Evolutionary conservation across 30 jellyfish, hydroid and myxozoan species (phyloP), one percentile per base, ranked within the genome.

Genomic region (Catostylus mosaicus): DNA sequence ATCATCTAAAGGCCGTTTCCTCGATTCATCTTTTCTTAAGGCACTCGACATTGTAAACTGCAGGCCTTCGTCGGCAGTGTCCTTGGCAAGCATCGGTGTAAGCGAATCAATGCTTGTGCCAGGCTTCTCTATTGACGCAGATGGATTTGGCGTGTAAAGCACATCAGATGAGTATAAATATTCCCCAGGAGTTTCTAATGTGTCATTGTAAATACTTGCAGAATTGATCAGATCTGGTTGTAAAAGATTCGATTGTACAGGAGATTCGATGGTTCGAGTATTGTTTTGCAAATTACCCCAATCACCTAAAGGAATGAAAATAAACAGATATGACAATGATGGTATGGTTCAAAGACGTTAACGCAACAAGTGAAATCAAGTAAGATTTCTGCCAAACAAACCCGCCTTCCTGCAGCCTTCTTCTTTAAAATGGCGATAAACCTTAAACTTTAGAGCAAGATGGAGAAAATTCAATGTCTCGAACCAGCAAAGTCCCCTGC

Each of bases 91-190:
- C 88, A 77, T 34, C 46, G 88, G 48, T 7, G 67, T 36, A 1
- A 60, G 11, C 16, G 30, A 19, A 29, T 77, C 78, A 24, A 57
- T 19, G 1, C 52, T 35, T 14, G 78, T 31, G 30, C 30, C 75
- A 6, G 48, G 35, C 30, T 82, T 82, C 7, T 65, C 45, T 56
- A 67, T 46, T 6, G 71, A 26, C 11, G n/a, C 82, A 34, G 77
- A 0, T 2, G 86, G 67, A 62, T 30, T 56, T 12, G 85, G 80
- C 1, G 85, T 29, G 24, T 46, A 57, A 27, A 70, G 68, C 2
- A 82, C 77, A 29, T 70, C 79, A 27, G 92, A 68, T 32, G 92
- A 82, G 36, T 82, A 82, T 6, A 82, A 61, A 45, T 68, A 82
- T 12, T 50, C 61, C 8, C 86, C 24, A 1, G 79, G 80, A 0